A percentile compares a stretch with the other conserved stretches of the same genome.
Evolutionary conservation across 2,113 vertebrate species (phyloP).

Genomic region (Cavia aperea): DNA sequence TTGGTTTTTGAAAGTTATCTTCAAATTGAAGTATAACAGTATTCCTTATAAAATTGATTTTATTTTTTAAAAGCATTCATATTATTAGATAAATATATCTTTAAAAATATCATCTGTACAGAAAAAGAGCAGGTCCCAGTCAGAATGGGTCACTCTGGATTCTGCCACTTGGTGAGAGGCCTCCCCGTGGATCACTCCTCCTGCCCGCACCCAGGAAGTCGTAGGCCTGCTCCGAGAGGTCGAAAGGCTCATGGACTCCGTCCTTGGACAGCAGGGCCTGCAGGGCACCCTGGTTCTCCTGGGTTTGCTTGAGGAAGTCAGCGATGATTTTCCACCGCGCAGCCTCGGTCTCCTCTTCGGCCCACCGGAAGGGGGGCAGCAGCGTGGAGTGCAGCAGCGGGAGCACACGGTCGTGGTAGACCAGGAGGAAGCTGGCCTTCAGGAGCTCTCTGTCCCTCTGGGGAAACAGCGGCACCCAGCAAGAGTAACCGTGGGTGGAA

Average conservation of each 20-base stretch:
- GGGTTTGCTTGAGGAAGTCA: constrained; percentile 73
- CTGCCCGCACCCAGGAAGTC: constrained; percentile 81
- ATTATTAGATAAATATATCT: background rate
- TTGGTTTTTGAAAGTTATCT: background rate
- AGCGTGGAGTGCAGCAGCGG: constrained; percentile 81
- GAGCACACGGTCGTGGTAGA: constrained; percentile 83
- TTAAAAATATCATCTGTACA: background rate
- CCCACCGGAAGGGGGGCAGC: constrained; percentile 84
- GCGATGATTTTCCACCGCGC: constrained; percentile 82
- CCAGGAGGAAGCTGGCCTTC: constrained; percentile 83
- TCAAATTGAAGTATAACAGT: background rate
- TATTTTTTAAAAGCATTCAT: background rate
- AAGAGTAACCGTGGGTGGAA: background rate
- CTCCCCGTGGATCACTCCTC: constrained; percentile 29
- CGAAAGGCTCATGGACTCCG: constrained; percentile 82
- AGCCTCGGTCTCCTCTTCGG: constrained; percentile 82
- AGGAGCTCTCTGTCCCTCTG: constrained; percentile 84
- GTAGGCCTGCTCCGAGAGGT: constrained; percentile 86
- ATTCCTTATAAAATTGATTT: constrained; percentile 39
- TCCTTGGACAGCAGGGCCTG: constrained; percentile 75
- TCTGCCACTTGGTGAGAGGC: background rate
- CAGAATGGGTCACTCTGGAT: background rate
- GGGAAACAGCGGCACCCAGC: constrained; percentile 44
- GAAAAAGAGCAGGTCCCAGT: background rate
- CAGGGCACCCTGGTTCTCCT: constrained; percentile 60